Evolutionary conservation across 2,797 vertebrate genomes (phyloP).

Genomic region (Chaenodraco wilsoni): DNA sequence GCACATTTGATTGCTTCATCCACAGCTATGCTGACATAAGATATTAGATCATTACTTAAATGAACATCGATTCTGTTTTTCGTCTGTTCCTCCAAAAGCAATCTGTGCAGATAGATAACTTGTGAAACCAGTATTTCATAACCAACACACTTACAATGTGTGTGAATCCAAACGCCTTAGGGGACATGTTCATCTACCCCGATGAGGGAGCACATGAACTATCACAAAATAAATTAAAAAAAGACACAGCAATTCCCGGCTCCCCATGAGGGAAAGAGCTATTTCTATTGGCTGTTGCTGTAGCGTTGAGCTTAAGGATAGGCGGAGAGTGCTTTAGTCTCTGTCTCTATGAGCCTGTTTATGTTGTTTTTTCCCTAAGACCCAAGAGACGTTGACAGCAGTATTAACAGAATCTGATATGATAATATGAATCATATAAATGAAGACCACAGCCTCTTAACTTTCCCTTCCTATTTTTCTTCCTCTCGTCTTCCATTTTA

Average conservation of each 20-base stretch:
- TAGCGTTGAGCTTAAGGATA: slow-evolving; percentile 51
- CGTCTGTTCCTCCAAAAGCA: slow-evolving; percentile 33
- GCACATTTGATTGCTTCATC: slow-evolving; percentile 60
- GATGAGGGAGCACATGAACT: slow-evolving; percentile 48
- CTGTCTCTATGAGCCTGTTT: slow-evolving; percentile 48
- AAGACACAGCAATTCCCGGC: slow-evolving; percentile 11
- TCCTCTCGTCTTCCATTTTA: slow-evolving; percentile 59
- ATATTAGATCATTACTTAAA: slow-evolving; percentile 55
- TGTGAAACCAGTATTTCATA: slow-evolving; percentile 42
- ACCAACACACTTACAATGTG: slow-evolving; percentile 10
- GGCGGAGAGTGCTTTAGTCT: slow-evolving; percentile 44
- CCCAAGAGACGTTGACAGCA: slow-evolving; percentile 64
- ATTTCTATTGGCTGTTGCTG: slow-evolving; percentile 44
- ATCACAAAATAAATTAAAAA: slow-evolving; percentile 33
- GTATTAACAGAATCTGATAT: slow-evolving; percentile 78
- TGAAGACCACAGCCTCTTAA: slow-evolving; percentile 76
- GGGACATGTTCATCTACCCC: slow-evolving; percentile 38
- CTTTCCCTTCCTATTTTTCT: slow-evolving; percentile 57
- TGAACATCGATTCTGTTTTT: slow-evolving; percentile 54
- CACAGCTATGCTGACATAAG: slow-evolving; percentile 51
- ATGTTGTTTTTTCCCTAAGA: slow-evolving; percentile 20
- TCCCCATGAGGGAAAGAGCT: slow-evolving; percentile 32
- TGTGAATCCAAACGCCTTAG: slow-evolving; percentile 8
- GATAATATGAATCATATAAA: slow-evolving; percentile 82
- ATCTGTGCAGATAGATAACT: slow-evolving; percentile 42